These are phyloP conservation scores for Tenualosa ilisha DNA, from an alignment of 2,797 vertebrate genomes.

Conservation along the genomic window DNA sequence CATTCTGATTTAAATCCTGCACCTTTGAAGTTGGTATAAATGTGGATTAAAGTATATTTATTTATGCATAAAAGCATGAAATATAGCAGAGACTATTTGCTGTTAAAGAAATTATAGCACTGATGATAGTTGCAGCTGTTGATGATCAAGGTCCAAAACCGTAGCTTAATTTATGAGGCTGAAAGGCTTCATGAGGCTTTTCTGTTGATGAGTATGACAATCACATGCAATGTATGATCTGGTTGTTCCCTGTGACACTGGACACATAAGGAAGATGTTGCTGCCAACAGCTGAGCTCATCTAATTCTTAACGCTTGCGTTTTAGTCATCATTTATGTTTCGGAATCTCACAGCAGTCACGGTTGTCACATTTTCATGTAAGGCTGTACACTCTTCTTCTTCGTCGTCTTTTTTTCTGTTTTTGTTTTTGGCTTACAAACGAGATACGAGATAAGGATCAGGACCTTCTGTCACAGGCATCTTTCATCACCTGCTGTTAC, in stretches of 20 bases:
- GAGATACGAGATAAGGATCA: background rate
- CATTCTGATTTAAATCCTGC: background rate
- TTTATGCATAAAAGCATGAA: background rate
- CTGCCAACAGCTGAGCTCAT: background rate
- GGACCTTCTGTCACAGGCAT: background rate
- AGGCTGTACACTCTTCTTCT: background rate
- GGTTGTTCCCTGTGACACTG: background rate
- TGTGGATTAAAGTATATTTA: background rate
- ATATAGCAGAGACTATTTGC: background rate
- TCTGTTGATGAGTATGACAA: background rate
- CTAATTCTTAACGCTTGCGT: background rate
- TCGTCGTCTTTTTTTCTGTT: background rate
- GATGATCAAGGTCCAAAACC: background rate
- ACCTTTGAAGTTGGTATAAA: background rate
- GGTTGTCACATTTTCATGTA: background rate
- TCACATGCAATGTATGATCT: background rate
- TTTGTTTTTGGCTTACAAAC: background rate
- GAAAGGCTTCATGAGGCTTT: background rate
- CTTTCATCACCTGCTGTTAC: constrained; percentile 8
- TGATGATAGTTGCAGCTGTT: background rate
- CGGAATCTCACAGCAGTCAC: background rate
- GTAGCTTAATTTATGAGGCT: background rate
- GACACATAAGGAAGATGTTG: background rate
- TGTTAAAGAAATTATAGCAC: background rate
- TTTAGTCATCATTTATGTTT: background rate